phyloP scores from a whole-genome alignment of 2,113 vertebrate species.

The Picathartes gymnocephalus region DNA sequence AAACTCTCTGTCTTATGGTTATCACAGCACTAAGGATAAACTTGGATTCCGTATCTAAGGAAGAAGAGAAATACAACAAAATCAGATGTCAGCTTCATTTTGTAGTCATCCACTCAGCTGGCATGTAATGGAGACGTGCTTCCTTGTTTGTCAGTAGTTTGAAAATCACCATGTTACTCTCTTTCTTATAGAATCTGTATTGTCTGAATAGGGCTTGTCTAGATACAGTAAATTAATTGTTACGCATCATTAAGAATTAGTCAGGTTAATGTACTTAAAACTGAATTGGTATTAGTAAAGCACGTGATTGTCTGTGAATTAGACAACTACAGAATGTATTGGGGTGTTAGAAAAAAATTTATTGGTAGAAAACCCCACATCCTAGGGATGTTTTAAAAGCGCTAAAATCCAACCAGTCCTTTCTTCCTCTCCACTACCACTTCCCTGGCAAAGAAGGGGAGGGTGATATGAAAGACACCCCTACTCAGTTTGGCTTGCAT shows the following conservation, averaged over 20 bases:
- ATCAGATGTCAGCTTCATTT: background rate
- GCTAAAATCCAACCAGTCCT: background rate
- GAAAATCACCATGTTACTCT: background rate
- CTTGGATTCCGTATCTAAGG: background rate
- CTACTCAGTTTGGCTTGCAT: background rate
- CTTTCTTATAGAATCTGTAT: background rate
- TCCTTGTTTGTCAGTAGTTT: background rate
- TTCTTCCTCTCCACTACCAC: background rate
- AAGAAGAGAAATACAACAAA: background rate
- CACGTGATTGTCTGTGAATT: background rate
- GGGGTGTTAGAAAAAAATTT: background rate
- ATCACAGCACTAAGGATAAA: background rate
- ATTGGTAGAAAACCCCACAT: background rate
- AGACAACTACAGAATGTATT: background rate
- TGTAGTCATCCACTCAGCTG: background rate
- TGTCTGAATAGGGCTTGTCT: background rate
- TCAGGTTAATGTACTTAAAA: background rate
- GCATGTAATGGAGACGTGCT: background rate
- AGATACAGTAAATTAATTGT: background rate
- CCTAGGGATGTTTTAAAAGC: background rate
- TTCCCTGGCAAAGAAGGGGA: background rate
- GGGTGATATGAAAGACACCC: background rate
- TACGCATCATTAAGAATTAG: fast-evolving
- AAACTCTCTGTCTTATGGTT: background rate
- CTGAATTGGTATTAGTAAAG: background rate